Conservation (phyloP, 1,140 invertebrate species). For the Oryzaephilus surinamensis region DNA sequence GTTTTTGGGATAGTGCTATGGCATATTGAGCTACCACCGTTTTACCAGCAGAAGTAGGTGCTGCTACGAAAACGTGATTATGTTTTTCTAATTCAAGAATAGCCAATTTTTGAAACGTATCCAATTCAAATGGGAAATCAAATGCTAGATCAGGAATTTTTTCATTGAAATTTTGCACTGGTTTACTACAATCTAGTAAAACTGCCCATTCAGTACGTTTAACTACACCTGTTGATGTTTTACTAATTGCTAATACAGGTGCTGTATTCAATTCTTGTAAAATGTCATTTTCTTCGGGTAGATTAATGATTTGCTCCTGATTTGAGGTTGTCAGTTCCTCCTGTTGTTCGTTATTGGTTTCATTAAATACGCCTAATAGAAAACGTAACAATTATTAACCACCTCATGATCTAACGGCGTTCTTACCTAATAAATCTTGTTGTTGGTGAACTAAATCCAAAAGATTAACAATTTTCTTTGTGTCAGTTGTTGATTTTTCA, state of each 20-base stretch:
- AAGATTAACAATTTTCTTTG: conserved; percentile 32
- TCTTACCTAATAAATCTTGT: conserved; percentile 23
- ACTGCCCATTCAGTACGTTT: conserved; percentile 71
- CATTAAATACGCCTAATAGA: too few relatives aligned
- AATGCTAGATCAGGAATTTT: conserved; percentile 77
- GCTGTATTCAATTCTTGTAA: conserved; percentile 24
- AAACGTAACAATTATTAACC: too few relatives aligned
- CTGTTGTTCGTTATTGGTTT: too few relatives aligned
- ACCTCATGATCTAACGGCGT: conserved; percentile 1
- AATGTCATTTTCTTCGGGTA: conserved; percentile 24
- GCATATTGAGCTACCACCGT: conserved; percentile 99
- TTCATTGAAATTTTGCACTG: conserved; percentile 73
- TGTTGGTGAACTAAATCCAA: conserved; percentile 28
- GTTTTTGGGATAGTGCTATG: conserved; percentile 82
- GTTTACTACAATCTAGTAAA: conserved; percentile 66
- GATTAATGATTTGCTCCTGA: not conserved
- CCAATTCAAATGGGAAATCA: conserved; percentile 86
- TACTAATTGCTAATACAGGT: conserved; percentile 20
- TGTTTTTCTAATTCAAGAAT: conserved; percentile 89
- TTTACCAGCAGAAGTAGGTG: conserved; percentile 98
- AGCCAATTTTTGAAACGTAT: conserved; percentile 94
- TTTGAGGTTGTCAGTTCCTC: too few relatives aligned
- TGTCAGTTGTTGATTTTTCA: conserved; percentile 7
- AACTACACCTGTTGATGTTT: conserved; percentile 6
- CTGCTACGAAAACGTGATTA: conserved; percentile 95